Evolutionary conservation across 2,888 invertebrate species (phyloP).

Genomic region (Bombyx huttoni): DNA sequence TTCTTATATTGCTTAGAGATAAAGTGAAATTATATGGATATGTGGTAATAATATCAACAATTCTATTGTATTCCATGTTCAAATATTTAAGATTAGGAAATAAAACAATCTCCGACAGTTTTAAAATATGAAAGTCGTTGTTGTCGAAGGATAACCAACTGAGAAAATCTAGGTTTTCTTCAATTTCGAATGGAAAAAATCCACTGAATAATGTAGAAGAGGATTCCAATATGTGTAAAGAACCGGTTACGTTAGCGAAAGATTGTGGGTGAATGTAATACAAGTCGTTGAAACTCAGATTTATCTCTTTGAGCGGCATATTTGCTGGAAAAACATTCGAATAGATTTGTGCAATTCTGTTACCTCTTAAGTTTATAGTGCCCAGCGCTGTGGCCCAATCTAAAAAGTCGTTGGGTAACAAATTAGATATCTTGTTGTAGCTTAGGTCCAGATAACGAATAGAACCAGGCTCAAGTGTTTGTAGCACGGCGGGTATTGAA

Average conservation of each 20-base stretch:
- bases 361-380: slow-evolving; percentile 87
- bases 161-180: slow-evolving; percentile 80
- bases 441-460: slow-evolving; percentile 86
- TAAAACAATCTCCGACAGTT: slow-evolving; percentile 78
- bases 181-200: slow-evolving; percentile 81
- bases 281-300: slow-evolving; percentile 92
- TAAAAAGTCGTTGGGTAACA: slow-evolving; percentile 82
- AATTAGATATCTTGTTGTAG: slow-evolving; percentile 86
- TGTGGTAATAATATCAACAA: slow-evolving; percentile 76
- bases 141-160: slow-evolving; percentile 90
- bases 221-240: slow-evolving; percentile 86
- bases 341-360: slow-evolving; percentile 82
- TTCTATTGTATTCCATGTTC: slow-evolving; percentile 88
- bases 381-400: slow-evolving; percentile 85
- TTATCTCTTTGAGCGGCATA: slow-evolving; percentile 86
- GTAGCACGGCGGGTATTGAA: slow-evolving; percentile 79
- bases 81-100: slow-evolving; percentile 82
- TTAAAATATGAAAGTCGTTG: slow-evolving; percentile 84
- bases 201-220: slow-evolving; percentile 89
- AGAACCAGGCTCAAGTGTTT: slow-evolving; percentile 81
- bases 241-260: slow-evolving; percentile 82
- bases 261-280: slow-evolving; percentile 85
- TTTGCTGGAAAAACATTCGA: slow-evolving; percentile 81
- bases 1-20: slow-evolving; percentile 82
- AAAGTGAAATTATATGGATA: slow-evolving; percentile 70